These are phyloP conservation scores for Forbesichthys papilliferus DNA, from an alignment of 2,113 vertebrate genomes.

Conservation along the genomic window DNA sequence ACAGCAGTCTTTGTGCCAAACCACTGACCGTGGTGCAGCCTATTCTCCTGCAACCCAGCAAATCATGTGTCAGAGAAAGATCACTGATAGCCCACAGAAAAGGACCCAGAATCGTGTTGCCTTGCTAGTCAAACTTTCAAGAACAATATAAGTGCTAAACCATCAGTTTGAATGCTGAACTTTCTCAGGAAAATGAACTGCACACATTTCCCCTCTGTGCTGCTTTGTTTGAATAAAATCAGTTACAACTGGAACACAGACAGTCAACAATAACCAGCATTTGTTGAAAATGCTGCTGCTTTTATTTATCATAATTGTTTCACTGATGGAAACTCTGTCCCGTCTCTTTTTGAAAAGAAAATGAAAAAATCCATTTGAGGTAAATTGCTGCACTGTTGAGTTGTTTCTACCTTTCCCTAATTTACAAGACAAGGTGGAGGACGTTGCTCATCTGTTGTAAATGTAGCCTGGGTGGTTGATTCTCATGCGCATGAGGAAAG, in stretches of 20 bases:
- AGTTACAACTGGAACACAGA: conserved; percentile 56
- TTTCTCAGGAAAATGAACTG: conserved; percentile 41
- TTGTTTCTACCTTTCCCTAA: conserved; percentile 36
- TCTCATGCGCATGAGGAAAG: conserved; percentile 69
- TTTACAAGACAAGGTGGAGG: conserved; percentile 48
- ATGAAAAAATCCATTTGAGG: conserved; percentile 31
- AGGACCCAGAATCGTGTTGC: conserved; percentile 68
- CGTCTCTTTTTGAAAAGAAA: conserved; percentile 37
- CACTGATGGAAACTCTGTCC: conserved; percentile 19
- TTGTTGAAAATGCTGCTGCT: conserved; percentile 44
- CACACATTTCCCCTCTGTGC: conserved; percentile 39
- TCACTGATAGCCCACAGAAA: conserved; percentile 73
- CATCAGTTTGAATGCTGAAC: conserved; percentile 68
- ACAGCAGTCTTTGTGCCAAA: conserved; percentile 71
- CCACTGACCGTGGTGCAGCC: conserved; percentile 81
- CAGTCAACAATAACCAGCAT: conserved; percentile 52
- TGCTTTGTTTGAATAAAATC: conserved; percentile 47
- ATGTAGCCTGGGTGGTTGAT: conserved; percentile 68
- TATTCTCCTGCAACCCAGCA: conserved; percentile 71
- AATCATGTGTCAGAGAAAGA: conserved; percentile 77
- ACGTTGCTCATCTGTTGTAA: conserved; percentile 63
- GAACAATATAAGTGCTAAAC: conserved; percentile 73
- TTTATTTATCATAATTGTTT: conserved; percentile 50
- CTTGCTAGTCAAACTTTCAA: conserved; percentile 54
- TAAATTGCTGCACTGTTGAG: conserved; percentile 30